Evolutionary conservation across 1,140 invertebrate genomes (phyloP).

Genomic region (Brachionus koreanus): DNA sequence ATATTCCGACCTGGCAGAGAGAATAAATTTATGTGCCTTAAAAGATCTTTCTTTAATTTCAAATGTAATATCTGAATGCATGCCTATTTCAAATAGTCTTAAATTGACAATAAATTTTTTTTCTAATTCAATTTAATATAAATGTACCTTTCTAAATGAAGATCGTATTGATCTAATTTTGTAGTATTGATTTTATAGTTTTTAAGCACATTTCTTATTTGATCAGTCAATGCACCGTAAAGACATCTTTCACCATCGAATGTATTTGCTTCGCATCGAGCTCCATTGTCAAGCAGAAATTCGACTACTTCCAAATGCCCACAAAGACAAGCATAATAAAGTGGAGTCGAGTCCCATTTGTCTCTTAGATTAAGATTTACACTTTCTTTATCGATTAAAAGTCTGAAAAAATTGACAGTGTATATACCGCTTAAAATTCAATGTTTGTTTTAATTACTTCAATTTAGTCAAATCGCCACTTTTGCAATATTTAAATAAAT

Average conservation of each 20-base stretch:
- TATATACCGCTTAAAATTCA: not conserved
- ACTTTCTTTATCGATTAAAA: slow-evolving; percentile 62
- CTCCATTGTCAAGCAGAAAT: slow-evolving; percentile 61
- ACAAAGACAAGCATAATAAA: slow-evolving; percentile 65
- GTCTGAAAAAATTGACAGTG: slow-evolving; percentile 47
- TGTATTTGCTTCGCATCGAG: slow-evolving; percentile 63
- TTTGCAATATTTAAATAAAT: slow-evolving; percentile 55
- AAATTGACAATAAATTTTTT: not conserved
- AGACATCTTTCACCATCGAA: slow-evolving; percentile 65
- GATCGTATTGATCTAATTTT: slow-evolving; percentile 62
- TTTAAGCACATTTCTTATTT: slow-evolving; percentile 61
- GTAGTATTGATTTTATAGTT: slow-evolving; percentile 59
- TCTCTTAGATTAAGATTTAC: slow-evolving; percentile 61
- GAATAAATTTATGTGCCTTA: slow-evolving; percentile 59
- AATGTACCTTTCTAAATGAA: slow-evolving; percentile 54
- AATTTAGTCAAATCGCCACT: slow-evolving; percentile 56
- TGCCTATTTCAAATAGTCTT: slow-evolving; percentile 2
- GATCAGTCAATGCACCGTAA: slow-evolving; percentile 62
- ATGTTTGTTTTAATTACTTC: slow-evolving; percentile 49
- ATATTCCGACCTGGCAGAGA: slow-evolving; percentile 58
- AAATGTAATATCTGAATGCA: slow-evolving; percentile 28
- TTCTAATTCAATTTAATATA: not conserved
- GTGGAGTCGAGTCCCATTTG: slow-evolving; percentile 63
- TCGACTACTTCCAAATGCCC: slow-evolving; percentile 61
- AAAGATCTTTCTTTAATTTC: slow-evolving; percentile 3